Conservation (phyloP, 2,113 vertebrate species). For the Prolemur simus region DNA sequence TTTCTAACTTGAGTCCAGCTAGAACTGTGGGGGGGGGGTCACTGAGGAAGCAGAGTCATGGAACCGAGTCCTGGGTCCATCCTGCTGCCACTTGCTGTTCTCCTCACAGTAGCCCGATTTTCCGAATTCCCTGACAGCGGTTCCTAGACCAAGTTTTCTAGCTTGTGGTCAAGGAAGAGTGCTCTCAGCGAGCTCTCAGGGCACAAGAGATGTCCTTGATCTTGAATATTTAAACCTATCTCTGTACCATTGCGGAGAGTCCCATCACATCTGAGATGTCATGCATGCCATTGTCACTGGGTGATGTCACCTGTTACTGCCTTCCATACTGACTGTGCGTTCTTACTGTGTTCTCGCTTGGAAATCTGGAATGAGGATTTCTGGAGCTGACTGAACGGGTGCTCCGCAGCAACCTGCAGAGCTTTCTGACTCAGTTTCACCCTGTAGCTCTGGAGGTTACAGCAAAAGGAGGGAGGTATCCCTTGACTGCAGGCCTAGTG, state of each 20-base stretch:
- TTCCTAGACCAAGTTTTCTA: neutral
- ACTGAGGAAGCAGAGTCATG: neutral
- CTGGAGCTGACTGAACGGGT: neutral
- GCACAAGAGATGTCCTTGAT: neutral
- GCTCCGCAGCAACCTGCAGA: neutral
- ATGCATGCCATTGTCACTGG: neutral
- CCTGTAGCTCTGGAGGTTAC: neutral
- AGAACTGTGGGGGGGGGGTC: neutral
- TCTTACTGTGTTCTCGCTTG: neutral
- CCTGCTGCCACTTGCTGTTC: no score
- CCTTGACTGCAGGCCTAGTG: neutral
- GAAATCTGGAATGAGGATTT: neutral
- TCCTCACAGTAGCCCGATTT: fast-evolving
- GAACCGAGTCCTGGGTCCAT: neutral
- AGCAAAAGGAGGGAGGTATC: neutral
- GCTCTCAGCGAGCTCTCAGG: no score
- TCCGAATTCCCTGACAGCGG: no score
- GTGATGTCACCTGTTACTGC: neutral
- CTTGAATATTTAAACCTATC: neutral
- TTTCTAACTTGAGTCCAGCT: neutral
- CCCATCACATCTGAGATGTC: neutral
- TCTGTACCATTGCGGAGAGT: neutral
- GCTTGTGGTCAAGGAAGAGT: neutral
- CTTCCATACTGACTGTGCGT: neutral
- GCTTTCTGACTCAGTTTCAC: neutral